Conservation (phyloP, 2,113 vertebrate genomes). For the Phainopepla nitens region DNA sequence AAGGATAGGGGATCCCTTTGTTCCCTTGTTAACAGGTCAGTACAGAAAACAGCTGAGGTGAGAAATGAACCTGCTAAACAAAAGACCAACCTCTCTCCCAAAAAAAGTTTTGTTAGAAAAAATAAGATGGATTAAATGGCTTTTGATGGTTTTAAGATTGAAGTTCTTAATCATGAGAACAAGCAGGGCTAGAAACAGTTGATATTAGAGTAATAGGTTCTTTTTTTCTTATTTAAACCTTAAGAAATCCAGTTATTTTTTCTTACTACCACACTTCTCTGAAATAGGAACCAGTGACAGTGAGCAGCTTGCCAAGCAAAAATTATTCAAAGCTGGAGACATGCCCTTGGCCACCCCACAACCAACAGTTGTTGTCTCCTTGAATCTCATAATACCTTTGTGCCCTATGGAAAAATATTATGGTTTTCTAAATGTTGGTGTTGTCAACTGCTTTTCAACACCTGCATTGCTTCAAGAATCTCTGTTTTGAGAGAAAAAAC, state of each 20-base stretch:
- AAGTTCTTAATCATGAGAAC: background rate
- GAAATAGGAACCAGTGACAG: background rate
- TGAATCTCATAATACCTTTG: background rate
- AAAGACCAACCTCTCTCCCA: fast-evolving
- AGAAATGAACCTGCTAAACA: background rate
- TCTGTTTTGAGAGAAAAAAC: background rate
- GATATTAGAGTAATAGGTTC: background rate
- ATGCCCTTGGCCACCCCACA: background rate
- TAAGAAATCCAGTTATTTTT: background rate
- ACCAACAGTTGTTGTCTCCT: background rate
- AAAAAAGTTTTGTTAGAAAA: background rate
- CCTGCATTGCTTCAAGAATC: background rate
- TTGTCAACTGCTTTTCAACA: background rate
- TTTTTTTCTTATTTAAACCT: background rate
- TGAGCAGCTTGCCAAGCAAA: background rate
- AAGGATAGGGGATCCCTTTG: background rate
- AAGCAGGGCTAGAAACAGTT: background rate
- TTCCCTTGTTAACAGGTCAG: background rate
- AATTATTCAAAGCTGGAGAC: background rate
- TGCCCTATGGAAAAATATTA: background rate
- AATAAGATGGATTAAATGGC: background rate
- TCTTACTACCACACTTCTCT: background rate
- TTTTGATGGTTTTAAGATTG: background rate
- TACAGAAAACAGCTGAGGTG: background rate
- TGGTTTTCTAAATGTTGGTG: background rate